A percentile compares a stretch with the other conserved stretches of the same genome.
phyloP scores from a whole-genome alignment of 2,113 vertebrate genomes.

The Felis catus region F.catus_Fca126_mat1.0 CM031412.1:231789001-231789500 shows the following conservation, averaged over 20 bases:
- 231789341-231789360: rapidly evolving
- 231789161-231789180: not conserved
- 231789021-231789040: too few relatives aligned
- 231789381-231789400: not conserved
- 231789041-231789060: not conserved
- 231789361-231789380: not conserved
- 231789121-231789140: not conserved
- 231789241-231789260: too few relatives aligned
- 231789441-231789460: not conserved
- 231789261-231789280: rapidly evolving
- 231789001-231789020: not conserved
- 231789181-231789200: not conserved
- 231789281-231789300: rapidly evolving
- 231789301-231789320: rapidly evolving
- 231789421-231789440: not conserved
- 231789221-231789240: rapidly evolving
- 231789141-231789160: rapidly evolving
- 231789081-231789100: not conserved
- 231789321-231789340: too few relatives aligned
- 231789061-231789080: not conserved
- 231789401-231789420: not conserved
- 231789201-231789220: too few relatives aligned
- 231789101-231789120: not conserved
- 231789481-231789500: not conserved
- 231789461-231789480: not conserved